Conservation (phyloP, 2,797 vertebrate genomes). For the Paedocypris micromegethes region DNA sequence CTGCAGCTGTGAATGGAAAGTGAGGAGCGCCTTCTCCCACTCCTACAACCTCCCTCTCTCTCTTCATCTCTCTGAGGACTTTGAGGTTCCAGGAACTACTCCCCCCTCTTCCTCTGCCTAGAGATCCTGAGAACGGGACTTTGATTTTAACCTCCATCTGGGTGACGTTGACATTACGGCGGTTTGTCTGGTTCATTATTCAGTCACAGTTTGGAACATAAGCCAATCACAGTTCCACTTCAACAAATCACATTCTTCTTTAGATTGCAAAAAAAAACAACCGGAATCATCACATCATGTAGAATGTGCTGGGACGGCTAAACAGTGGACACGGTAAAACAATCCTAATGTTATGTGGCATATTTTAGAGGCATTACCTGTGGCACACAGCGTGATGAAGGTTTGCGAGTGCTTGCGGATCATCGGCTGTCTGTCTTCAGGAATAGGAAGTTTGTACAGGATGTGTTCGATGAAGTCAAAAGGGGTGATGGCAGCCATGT, state of each 20-base stretch:
- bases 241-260: too few species aligned
- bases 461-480: constrained; percentile 96
- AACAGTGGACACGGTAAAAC: too few species aligned
- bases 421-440: constrained; percentile 81
- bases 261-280: too few species aligned
- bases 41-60: constrained; percentile 20
- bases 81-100: constrained; percentile 56
- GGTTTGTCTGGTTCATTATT: constrained; percentile 25
- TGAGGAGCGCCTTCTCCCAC: constrained; percentile 46
- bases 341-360: too few species aligned
- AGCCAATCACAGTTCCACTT: too few species aligned
- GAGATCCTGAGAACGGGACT: constrained; percentile 18
- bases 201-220: too few species aligned
- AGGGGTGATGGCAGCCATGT: constrained; percentile 89
- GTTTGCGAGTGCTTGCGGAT: constrained; percentile 91
- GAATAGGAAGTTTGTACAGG: constrained; percentile 83
- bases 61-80: constrained; percentile 61
- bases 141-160: background rate
- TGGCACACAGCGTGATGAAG: constrained; percentile 93
- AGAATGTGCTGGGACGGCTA: too few species aligned
- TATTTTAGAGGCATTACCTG: constrained; percentile 67
- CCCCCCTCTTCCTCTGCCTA: constrained; percentile 45
- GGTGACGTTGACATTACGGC: too few species aligned
- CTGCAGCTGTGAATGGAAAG: constrained; percentile 64
- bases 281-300: too few species aligned